Conservation (phyloP, 2,888 invertebrate genomes). For the Caenorhabditis sinica region DNA sequence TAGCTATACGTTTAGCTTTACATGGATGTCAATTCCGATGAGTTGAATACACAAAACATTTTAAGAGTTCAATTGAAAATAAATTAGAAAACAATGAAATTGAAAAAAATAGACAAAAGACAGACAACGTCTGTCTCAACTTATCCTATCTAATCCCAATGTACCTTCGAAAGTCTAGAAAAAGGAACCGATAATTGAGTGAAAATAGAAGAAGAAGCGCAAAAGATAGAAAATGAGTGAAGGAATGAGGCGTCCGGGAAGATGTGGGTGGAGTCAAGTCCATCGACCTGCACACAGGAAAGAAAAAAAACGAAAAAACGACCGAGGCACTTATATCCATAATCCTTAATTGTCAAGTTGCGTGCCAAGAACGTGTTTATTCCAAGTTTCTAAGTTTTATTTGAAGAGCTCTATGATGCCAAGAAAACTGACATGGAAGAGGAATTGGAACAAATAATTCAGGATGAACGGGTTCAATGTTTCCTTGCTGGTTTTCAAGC, state of each 20-base stretch:
- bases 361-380: constrained; percentile 56
- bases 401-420: constrained; percentile 22
- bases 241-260: constrained; percentile 30
- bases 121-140: too few species aligned
- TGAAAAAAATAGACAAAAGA: not conserved
- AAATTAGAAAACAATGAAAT: not conserved
- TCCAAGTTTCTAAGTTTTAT: not conserved
- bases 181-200: not conserved
- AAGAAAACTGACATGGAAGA: not conserved
- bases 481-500: not conserved
- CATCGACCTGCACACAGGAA: constrained; percentile 1
- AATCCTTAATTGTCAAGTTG: constrained; percentile 56
- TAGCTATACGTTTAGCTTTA: not conserved
- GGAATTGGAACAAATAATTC: not conserved
- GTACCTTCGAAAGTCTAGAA: constrained; percentile 13
- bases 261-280: constrained; percentile 51
- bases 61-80: not conserved
- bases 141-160: constrained; percentile 13
- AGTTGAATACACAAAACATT: not conserved
- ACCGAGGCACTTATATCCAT: constrained; percentile 47
- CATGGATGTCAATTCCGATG: not conserved
- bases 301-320: constrained; percentile 14
- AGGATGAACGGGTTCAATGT: constrained; percentile 12
- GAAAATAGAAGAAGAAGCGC: not conserved
- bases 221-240: constrained; percentile 2